phyloP scores from a whole-genome alignment of 2,113 vertebrate genomes.

The Aleadryas rufinucha region DNA sequence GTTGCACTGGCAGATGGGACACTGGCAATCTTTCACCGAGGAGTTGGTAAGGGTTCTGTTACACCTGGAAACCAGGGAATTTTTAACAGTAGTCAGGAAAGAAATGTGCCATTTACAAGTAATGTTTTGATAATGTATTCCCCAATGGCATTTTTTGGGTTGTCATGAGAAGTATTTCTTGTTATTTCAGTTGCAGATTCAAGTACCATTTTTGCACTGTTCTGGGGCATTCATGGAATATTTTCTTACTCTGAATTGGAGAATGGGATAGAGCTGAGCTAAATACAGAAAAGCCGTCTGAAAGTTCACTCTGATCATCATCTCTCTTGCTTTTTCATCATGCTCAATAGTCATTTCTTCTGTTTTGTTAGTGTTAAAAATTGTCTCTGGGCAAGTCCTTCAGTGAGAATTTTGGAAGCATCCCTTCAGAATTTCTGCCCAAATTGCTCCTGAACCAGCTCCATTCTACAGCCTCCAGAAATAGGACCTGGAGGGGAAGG shows the following conservation, averaged over 20 bases:
- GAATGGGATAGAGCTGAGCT: background rate
- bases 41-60: conserved; percentile 79
- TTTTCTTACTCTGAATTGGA: background rate
- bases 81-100: background rate
- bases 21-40: conserved; percentile 94
- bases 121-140: background rate
- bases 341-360: background rate
- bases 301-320: background rate
- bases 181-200: background rate
- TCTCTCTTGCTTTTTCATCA: background rate
- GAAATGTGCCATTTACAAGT: background rate
- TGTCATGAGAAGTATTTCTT: background rate
- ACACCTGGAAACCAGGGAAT: background rate
- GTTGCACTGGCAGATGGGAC: conserved; percentile 95
- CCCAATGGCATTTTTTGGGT: background rate
- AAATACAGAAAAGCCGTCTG: background rate
- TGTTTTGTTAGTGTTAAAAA: background rate
- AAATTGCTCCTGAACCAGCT: background rate
- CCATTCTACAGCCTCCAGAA: background rate
- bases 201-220: background rate
- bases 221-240: background rate
- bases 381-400: background rate
- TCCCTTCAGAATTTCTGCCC: background rate
- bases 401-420: background rate
- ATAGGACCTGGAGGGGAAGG: background rate